These are phyloP conservation scores for Artemia franciscana DNA, from an alignment of 1,140 invertebrate genomes.

Conservation along the genomic window DNA sequence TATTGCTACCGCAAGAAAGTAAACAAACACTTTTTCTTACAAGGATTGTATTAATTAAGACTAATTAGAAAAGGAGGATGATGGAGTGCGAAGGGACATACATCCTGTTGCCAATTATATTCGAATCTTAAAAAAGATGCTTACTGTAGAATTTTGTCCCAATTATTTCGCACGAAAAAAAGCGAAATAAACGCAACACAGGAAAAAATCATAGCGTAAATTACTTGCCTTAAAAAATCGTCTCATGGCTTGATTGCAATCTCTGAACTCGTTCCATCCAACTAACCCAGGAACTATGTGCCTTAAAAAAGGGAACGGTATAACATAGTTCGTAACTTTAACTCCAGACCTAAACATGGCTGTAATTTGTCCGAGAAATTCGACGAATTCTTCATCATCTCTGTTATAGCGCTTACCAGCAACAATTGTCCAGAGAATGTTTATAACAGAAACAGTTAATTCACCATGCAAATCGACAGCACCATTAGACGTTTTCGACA, in stretches of 20 bases:
- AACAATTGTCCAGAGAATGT: slow-evolving; percentile 5
- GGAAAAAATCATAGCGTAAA: background rate
- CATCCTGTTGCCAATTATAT: too few species aligned
- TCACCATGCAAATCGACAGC: slow-evolving; percentile 1
- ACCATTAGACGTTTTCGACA: background rate
- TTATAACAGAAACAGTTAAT: slow-evolving; percentile 6
- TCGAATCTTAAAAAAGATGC: too few species aligned
- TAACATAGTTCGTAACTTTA: background rate
- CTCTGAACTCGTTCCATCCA: background rate
- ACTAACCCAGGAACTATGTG: background rate
- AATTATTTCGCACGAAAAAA: too few species aligned
- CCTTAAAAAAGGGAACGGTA: background rate
- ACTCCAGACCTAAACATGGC: background rate
- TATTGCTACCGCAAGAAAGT: too few species aligned
- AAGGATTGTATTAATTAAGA: too few species aligned
- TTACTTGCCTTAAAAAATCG: background rate
- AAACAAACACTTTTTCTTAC: too few species aligned
- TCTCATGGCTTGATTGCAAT: background rate
- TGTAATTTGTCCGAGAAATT: background rate
- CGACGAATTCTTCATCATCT: background rate
- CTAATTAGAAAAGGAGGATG: too few species aligned
- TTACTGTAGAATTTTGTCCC: too few species aligned
- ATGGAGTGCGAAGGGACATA: too few species aligned
- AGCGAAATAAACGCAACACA: too few species aligned
- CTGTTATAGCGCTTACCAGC: background rate